Base-by-base conservation (phyloP, 1,140 invertebrate species). In the Brachionus plicatilis region DNA sequence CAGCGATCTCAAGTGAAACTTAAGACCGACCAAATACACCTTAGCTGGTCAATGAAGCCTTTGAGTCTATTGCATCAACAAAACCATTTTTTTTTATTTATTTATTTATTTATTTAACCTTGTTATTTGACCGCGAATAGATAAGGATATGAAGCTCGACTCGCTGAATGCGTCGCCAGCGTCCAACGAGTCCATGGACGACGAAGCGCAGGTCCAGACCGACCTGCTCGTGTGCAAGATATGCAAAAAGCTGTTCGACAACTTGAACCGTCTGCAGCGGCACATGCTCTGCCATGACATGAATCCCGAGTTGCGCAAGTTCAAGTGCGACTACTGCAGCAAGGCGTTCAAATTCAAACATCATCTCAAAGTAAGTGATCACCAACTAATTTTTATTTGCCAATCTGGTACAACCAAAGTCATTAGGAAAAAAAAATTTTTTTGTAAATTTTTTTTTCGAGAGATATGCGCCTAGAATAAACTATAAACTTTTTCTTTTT, bases 301-400 rank as follows among this genome's bases (percentile, higher is more conserved):
- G 89, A 96, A 94, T 88, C 95, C 95, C 2, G 92, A 95, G 75
- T 91, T 97, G 50, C 92, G 97, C 85, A 98, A 99, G 91, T 99
- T 97, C 92, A 98, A 99, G 90, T 99, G 97, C 90, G 93, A 94
- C 80, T 94, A 98, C 89, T 99, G 98, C 90, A 95, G 95, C 86
- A 99, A 99, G 90, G 97, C 97, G 20, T 99, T 99, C 92, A 99
- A 99, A 90, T 99, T 98, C 89, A 98, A 91, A 90, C 97, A 99
- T 91, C 97, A 99, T 88, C 93, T 98, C 53, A 98, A 98, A 85
- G 88, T 85, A 83, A 83, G 9, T 17, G 14, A 24, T 29, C 7
- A 45, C 33, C 8, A 43, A 45, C 27, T 29, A 3, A 29, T 1
- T 29, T 29, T 29, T 29, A 29, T 29, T 29, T 29, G 27, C 3